Evolutionary conservation across 2,888 invertebrate genomes (phyloP), one percentile per base, ranked within the genome.

Genomic region (Eutolmus rufibarbis): DNA sequence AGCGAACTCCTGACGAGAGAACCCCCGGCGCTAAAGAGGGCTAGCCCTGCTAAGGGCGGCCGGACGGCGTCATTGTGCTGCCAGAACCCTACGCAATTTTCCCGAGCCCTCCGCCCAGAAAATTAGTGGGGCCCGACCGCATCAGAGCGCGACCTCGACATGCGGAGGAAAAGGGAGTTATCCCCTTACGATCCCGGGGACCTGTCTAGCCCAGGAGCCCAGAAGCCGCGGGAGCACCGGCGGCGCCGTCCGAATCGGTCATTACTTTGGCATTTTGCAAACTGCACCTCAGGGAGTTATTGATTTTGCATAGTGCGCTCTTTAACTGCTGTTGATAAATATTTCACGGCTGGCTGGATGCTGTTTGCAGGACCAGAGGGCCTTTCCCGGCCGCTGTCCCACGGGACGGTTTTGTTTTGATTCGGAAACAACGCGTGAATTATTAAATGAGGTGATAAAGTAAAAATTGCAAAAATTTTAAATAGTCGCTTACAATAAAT

Each of bases 241-340:
- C n/a, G 19, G 16, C 43, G 5, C 23, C 28, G 12, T 46, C 46
- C 74, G 43, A 85, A 40, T 74, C 23, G 46, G 85, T 74, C 74
- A 74, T 85, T 85, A 85, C 37, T 74, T 85, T 37, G 57, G 40
- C 37, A 37, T 86, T 86, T 86, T 86, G 37, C 57, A 86, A 86
- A 86, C 86, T 86, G 37, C 77, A 86, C 86, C 77, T 76, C 37
- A 5, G 86, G 86, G 86, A 77, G 51, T 77, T 86, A 86, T 86
- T 77, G 86, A 86, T 86, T 77, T 86, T 77, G 43, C 34, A 37
- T 86, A 37, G 40, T 76, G 51, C 51, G 19, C 77, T 74, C 77
- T 77, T 56, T 51, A 57, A 76, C 51, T 31, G 77, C 37, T 76
- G 19, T 56, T 77, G 77, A 77, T 86, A 86, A 86, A 86, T 86